Base-by-base conservation (phyloP, 2,797 vertebrate species). In the Schizopygopsis malacanthus region DNA sequence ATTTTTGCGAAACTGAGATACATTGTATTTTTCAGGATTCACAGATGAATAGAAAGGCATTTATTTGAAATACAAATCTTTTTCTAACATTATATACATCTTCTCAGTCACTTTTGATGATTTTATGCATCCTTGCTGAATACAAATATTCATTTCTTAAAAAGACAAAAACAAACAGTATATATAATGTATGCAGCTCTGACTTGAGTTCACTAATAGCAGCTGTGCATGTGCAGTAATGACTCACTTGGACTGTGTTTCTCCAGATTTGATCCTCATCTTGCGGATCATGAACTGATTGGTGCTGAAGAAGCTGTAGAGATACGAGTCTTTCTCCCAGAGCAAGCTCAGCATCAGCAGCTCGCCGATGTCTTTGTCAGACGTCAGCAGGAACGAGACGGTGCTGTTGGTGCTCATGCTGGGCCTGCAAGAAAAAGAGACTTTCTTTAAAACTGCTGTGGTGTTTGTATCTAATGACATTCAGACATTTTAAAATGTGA, bases 241-340 rank as follows among this genome's bases (percentile, higher is more conserved):
- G n/a, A 47, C 86, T 94, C 93, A 97, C 97, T 95, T 97, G 92
- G 96, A 94, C 73, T 97, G 97, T 8, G 96, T 96, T 93, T 97
- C 97, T 87, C 97, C 97, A 9, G 95, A 95, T 89, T 97, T 97
- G 83, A 97, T 93, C 91, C 95, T 92, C 90, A 97, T 88, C 87
- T 90, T 95, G 87, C 95, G 95, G 37, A 97, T 91, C 28, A 69
- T 81, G 47, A 96, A 96, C 41, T 92, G 81, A 1, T 95, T 93
- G 39, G 85, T 91, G 87, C 89, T 92, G 93, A 95, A 96, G 95
- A 96, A 96, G 65, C 94, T 88, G 1, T 94, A 91, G 93, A 94
- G 95, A 89, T 95, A 92, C 0, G 94, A 96, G 18, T 96, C 94
- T 0, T 91, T 95, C 20, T 95, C 92, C 97, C 97, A 97, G 50